A percentile compares a stretch with the other conserved stretches of the same genome.
Conservation (phyloP, 2,888 invertebrate species). For the Latrodectus hesperus region DNA sequence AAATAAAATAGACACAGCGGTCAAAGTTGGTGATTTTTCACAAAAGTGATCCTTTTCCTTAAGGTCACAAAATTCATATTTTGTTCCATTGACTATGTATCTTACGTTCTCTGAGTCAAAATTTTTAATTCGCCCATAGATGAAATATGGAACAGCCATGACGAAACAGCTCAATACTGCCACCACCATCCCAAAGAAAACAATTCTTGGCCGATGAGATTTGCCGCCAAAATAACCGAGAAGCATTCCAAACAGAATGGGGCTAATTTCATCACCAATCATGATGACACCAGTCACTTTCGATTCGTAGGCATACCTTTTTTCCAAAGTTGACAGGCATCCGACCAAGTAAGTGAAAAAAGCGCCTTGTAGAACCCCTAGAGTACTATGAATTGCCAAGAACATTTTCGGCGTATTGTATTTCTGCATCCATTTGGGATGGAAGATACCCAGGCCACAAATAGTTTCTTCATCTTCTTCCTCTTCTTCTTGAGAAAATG, state of each 20-base stretch:
- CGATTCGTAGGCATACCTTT: constrained; percentile 70
- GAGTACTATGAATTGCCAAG: constrained; percentile 58
- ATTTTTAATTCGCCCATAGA: constrained; percentile 68
- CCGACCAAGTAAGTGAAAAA: constrained; percentile 70
- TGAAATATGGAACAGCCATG: constrained; percentile 69
- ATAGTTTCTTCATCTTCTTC: constrained; percentile 36
- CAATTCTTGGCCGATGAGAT: constrained; percentile 68
- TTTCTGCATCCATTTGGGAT: constrained; percentile 69
- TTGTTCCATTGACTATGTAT: constrained; percentile 29
- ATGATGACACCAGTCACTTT: constrained; percentile 71
- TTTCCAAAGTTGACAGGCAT: constrained; percentile 70
- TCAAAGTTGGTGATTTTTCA: constrained; percentile 56
- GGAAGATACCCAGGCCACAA: constrained; percentile 70
- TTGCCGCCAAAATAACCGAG: constrained; percentile 70
- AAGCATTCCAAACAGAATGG: constrained; percentile 60
- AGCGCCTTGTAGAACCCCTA: constrained; percentile 71
- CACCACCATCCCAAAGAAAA: constrained; percentile 66
- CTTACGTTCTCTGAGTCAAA: background rate
- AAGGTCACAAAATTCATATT: constrained; percentile 56
- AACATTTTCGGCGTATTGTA: constrained; percentile 70
- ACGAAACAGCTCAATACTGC: constrained; percentile 67
- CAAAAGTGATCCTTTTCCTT: constrained; percentile 47
- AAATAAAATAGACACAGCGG: constrained; percentile 70
- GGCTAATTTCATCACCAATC: constrained; percentile 70
- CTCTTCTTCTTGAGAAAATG: background rate